A percentile compares a stretch with the other conserved stretches of the same genome.
Conservation (phyloP, 2,888 invertebrate species). For the Bembecia ichneumoniformis region DNA sequence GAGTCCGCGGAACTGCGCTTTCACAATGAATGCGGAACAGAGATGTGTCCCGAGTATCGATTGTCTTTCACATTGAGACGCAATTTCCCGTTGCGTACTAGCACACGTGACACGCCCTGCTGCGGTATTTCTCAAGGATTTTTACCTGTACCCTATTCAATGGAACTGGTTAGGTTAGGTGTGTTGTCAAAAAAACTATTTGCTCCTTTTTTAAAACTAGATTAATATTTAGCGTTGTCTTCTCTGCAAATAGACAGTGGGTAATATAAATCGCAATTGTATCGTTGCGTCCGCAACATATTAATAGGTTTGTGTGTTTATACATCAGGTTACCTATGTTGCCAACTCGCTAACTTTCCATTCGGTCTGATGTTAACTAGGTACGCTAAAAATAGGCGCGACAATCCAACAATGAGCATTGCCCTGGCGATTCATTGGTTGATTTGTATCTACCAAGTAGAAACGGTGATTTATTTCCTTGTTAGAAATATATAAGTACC, state of each 20-base stretch:
- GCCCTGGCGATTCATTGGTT: constrained; percentile 42
- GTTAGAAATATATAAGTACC: no score
- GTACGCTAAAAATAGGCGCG: constrained; percentile 55
- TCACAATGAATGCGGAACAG: constrained; percentile 63
- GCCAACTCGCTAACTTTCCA: constrained; percentile 64
- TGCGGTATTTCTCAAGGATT: constrained; percentile 4
- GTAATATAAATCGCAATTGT: not conserved
- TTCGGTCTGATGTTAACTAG: constrained; percentile 43
- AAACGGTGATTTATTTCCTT: not conserved
- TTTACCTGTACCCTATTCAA: not conserved
- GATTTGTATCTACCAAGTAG: constrained; percentile 17
- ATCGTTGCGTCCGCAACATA: constrained; percentile 1
- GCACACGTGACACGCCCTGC: constrained; percentile 1
- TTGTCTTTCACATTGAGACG: constrained; percentile 52
- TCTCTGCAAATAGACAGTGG: no score
- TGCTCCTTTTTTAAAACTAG: no score
- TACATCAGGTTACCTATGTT: constrained; percentile 24
- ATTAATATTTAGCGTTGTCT: no score
- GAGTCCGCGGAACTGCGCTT: constrained; percentile 58
- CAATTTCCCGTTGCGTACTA: constrained; percentile 32
- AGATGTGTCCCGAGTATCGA: constrained; percentile 66
- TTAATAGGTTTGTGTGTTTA: not conserved
- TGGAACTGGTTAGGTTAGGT: not conserved
- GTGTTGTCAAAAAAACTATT: not conserved
- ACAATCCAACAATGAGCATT: constrained; percentile 36